phyloP scores from a whole-genome alignment of 2,888 invertebrate genomes.

The Dynastes maya region DNA sequence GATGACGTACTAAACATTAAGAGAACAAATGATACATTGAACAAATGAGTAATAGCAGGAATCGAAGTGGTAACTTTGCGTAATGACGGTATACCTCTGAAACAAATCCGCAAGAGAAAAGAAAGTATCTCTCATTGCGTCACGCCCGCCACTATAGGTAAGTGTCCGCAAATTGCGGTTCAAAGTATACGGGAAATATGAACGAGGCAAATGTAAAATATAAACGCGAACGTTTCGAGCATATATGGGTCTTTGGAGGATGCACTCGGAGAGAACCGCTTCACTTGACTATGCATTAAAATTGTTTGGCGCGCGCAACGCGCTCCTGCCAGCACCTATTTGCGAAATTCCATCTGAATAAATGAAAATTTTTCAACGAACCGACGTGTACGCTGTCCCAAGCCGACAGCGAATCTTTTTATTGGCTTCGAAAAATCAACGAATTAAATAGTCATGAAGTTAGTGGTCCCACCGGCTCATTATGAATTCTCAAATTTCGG shows the following conservation, averaged over 20 bases:
- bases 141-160: not conserved
- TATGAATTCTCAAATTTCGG: constrained; percentile 37
- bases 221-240: constrained; percentile 53
- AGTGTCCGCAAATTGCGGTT: constrained; percentile 38
- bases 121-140: constrained; percentile 14
- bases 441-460: constrained; percentile 33
- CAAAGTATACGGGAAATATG: constrained; percentile 45
- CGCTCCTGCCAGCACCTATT: constrained; percentile 37
- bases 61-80: too few species aligned
- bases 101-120: not conserved
- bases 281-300: constrained; percentile 59
- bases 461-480: constrained; percentile 23
- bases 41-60: too few species aligned
- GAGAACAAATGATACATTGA: too few species aligned
- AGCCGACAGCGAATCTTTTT: constrained; percentile 34
- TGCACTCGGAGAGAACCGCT: constrained; percentile 54
- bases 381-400: constrained; percentile 25
- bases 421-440: constrained; percentile 37
- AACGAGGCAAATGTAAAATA: constrained; percentile 45
- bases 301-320: constrained; percentile 49
- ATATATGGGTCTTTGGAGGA: constrained; percentile 57
- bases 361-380: constrained; percentile 48
- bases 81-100: not conserved
- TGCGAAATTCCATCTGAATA: constrained; percentile 50
- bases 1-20: too few species aligned